These are phyloP conservation scores for Carettochelys insculpta DNA, from an alignment of 2,113 vertebrate genomes.

Conservation along the genomic window DNA sequence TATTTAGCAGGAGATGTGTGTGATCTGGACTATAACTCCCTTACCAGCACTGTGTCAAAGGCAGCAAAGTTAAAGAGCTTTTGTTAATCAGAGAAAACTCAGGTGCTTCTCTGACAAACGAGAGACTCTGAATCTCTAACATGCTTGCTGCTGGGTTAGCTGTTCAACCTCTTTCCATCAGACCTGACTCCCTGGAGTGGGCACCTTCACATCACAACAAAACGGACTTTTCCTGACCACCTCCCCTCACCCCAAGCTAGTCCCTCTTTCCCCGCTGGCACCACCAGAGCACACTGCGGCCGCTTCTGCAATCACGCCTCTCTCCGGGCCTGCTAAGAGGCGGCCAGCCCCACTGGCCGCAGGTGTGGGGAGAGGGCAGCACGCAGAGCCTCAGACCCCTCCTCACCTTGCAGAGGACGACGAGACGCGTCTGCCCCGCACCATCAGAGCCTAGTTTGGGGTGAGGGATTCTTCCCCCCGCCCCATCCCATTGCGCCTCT, in stretches of 20 bases:
- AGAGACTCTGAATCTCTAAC: no score
- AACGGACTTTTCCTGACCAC: not conserved
- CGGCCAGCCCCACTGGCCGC: not conserved
- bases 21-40: not conserved
- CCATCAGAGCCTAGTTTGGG: not conserved
- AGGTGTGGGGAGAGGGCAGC: no score
- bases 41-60: not conserved
- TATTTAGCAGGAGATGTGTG: no score
- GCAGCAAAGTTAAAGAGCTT: not conserved
- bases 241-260: not conserved
- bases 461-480: not conserved
- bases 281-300: not conserved
- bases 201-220: not conserved
- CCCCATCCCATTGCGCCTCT: no score
- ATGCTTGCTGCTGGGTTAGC: not conserved
- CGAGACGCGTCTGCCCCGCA: no score
- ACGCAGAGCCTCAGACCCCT: no score
- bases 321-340: no score
- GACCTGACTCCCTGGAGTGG: not conserved
- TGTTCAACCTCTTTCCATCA: not conserved
- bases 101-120: not conserved
- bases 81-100: not conserved
- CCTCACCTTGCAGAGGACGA: not conserved
- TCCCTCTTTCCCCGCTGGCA: not conserved
- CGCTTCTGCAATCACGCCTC: not conserved